Evolutionary conservation across 2,888 invertebrate genomes (phyloP).

Genomic region (Chrysotoxum bicinctum): DNA sequence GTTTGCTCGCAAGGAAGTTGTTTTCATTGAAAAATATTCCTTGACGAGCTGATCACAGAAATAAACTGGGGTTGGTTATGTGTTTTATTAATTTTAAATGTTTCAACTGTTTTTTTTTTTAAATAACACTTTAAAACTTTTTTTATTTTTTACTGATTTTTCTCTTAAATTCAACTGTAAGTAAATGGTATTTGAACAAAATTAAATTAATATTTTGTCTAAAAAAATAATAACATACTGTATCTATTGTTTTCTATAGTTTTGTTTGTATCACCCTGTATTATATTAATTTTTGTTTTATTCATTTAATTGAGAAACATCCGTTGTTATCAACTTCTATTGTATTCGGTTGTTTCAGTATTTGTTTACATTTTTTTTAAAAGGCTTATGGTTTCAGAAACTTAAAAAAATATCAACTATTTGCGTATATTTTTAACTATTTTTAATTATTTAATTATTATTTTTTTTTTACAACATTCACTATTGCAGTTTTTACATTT

Average conservation of each 20-base stretch:
- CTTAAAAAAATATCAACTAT: constrained; percentile 73
- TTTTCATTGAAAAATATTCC: constrained; percentile 52
- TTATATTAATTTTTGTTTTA: constrained; percentile 48
- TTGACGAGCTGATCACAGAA: constrained; percentile 77
- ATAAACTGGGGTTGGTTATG: constrained; percentile 76
- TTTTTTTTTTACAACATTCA: constrained; percentile 65
- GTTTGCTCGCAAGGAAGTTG: constrained; percentile 63
- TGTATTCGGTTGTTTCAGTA: constrained; percentile 61
- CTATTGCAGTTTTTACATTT: constrained; percentile 53
- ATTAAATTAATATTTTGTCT: constrained; percentile 72
- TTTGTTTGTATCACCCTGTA: constrained; percentile 74
- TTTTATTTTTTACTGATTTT: constrained; percentile 38
- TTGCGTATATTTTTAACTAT: constrained; percentile 72
- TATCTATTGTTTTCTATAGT: constrained; percentile 67
- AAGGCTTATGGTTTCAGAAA: constrained; percentile 71
- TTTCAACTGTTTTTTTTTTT: constrained; percentile 57
- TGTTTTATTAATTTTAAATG: constrained; percentile 41
- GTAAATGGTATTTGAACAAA: constrained; percentile 74
- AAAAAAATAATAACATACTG: constrained; percentile 60
- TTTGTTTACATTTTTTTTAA: constrained; percentile 41
- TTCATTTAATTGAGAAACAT: constrained; percentile 51
- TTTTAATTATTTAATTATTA: constrained; percentile 60
- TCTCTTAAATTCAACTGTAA: constrained; percentile 68
- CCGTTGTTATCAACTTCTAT: constrained; percentile 59
- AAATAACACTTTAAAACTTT: constrained; percentile 44